Conservation (phyloP, 30 jellyfish, hydroid and myxozoan species). For the Nemopilema nomurai region DNA sequence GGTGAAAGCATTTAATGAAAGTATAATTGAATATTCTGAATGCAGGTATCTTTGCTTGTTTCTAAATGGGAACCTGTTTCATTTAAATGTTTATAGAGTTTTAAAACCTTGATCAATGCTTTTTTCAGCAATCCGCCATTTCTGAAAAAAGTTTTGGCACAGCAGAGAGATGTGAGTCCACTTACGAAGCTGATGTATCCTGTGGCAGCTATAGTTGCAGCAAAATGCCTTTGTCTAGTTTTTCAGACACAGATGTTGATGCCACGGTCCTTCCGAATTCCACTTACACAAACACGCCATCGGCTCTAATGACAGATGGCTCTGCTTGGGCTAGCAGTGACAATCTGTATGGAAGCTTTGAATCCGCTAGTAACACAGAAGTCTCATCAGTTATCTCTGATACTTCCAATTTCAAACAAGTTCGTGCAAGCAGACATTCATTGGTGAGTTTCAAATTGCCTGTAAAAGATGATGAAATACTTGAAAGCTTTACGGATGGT, state of each 20-base stretch:
- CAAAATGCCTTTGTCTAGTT: not conserved
- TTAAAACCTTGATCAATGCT: not conserved
- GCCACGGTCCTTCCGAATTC: slow-evolving; percentile 9
- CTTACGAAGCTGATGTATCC: slow-evolving; percentile 21
- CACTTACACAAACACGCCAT: not conserved
- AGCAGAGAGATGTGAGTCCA: not conserved
- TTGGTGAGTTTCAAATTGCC: slow-evolving; percentile 13
- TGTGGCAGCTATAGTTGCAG: not conserved
- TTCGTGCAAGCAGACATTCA: slow-evolving; percentile 18
- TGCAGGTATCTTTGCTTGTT: not conserved
- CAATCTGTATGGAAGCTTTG: not conserved
- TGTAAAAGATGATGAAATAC: not conserved
- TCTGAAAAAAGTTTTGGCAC: not conserved
- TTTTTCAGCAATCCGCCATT: not conserved
- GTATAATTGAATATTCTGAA: not conserved
- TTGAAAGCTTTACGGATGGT: not conserved
- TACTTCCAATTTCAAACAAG: not conserved
- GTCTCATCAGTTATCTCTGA: not conserved
- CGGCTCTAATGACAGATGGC: not conserved
- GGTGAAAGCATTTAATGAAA: not conserved
- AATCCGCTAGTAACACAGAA: not conserved
- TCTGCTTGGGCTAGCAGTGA: not conserved
- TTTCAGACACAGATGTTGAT: not conserved
- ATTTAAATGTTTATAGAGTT: no score
- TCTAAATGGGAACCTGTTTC: not conserved